Evolutionary conservation across 2,888 invertebrate species (phyloP), one percentile per base, ranked within the genome.

Genomic region (Tetragnatha montana): DNA sequence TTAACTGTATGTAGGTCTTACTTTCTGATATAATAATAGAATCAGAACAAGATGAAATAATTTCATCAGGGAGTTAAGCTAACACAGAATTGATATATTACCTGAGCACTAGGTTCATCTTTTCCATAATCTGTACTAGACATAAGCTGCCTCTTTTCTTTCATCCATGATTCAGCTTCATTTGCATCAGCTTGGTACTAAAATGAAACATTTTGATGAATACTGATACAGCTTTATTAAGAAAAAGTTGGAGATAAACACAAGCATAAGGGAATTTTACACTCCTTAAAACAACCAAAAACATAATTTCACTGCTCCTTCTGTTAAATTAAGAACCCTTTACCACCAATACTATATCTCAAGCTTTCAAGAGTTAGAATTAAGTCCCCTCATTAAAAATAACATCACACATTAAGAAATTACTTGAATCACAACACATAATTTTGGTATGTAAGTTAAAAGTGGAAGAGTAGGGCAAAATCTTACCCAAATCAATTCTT

Each of bases 121-220:
- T 96, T 96, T 0, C 99, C 99, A 93, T 96, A 97, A 94, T 99
- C 99, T 81, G 95, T 95, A 0, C 97, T 97, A 14, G 96, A 95
- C 17, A 98, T 97, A 70, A 99, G 95, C 0, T 98, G 96, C 94
- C 97, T 96, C 94, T 98, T 98, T 94, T 99, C 99, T 92, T 97
- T 97, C 94, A 99, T 96, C 98, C 98, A 99, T 0, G 98, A 98
- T 92, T 99, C 99, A 0, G 98, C 97, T 93, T 99, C 99, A 94
- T 99, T 98, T 0, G 98, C 98, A 94, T 99, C 99, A 0, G 98
- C 97, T 93, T 98, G 98, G 94, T 98, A 98, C 95, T 96, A 92
- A 73, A 35, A 71, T 19, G 7, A 85, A 78, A 60, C 22, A 22
- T 21, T 60, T 17, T 4, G 17, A 60, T 60, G 6, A 60, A 60